Evolutionary conservation across 2,797 vertebrate genomes (phyloP).

Genomic region (Schizothorax lantsangensis): DNA sequence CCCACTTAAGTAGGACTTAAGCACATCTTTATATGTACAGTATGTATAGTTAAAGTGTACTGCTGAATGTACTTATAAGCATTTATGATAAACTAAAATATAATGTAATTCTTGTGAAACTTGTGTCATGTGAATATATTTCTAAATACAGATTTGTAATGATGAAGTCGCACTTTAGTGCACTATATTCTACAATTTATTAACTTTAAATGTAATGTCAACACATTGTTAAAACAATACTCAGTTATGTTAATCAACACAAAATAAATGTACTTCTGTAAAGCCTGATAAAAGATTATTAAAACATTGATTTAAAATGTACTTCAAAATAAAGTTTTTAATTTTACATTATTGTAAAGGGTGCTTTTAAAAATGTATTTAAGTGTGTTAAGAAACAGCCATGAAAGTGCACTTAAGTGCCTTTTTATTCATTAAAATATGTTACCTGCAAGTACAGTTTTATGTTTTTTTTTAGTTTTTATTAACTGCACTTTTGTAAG

Average conservation of each 20-base stretch:
- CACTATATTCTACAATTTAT: neutral
- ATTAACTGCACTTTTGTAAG: neutral
- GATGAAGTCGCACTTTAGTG: neutral
- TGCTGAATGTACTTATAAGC: neutral
- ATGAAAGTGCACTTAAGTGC: neutral
- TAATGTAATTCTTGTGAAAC: too few species aligned
- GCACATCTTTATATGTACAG: neutral
- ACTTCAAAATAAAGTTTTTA: neutral
- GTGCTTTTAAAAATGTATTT: neutral
- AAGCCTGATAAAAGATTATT: neutral
- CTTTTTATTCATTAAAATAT: too few species aligned
- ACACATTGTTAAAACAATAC: neutral
- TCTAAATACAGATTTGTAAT: neutral
- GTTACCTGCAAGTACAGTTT: too few species aligned
- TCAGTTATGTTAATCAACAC: too few species aligned
- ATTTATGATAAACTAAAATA: neutral
- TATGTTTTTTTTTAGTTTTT: too few species aligned
- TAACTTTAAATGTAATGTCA: neutral
- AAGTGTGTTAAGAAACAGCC: neutral
- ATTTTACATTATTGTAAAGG: neutral
- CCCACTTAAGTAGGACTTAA: neutral
- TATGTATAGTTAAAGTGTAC: neutral
- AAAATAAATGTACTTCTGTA: neutral
- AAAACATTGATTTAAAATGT: neutral
- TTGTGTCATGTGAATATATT: too few species aligned